phyloP scores from a whole-genome alignment of 2,113 vertebrate genomes.

The Cochlearius cochlearius region DNA sequence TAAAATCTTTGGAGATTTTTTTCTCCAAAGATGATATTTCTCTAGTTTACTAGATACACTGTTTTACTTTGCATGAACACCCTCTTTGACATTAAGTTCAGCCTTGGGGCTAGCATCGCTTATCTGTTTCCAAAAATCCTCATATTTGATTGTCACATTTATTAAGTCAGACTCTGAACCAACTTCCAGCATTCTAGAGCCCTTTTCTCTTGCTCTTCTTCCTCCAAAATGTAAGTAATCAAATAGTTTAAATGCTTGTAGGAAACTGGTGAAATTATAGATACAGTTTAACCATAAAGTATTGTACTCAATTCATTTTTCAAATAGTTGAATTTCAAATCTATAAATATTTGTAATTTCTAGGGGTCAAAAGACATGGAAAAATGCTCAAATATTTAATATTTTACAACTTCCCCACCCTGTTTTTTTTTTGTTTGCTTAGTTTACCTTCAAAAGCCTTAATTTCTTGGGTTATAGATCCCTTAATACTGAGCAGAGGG shows the following conservation, averaged over 20 bases:
- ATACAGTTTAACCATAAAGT: not conserved
- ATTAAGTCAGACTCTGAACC: conserved; percentile 20
- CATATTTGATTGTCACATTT: conserved; percentile 47
- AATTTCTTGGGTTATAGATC: not conserved
- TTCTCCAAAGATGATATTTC: conserved; percentile 48
- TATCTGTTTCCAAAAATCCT: conserved; percentile 51
- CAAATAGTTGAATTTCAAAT: not conserved
- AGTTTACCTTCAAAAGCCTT: not conserved
- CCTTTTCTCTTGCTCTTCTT: not conserved
- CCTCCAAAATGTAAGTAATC: not conserved
- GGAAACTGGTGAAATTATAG: not conserved
- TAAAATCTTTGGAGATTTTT: conserved; percentile 59
- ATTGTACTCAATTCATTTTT: not conserved
- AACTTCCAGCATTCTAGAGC: not conserved
- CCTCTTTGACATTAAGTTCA: conserved; percentile 62
- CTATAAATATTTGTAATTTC: not conserved
- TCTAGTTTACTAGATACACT: conserved; percentile 62
- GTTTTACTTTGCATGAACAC: conserved; percentile 59
- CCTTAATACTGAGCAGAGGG: not conserved
- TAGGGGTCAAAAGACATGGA: not conserved
- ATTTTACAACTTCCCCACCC: not conserved
- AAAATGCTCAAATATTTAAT: not conserved
- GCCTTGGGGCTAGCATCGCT: conserved; percentile 13
- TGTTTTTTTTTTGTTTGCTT: not conserved
- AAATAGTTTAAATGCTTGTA: not conserved